Base-by-base conservation (phyloP, 2,113 vertebrate species). In the Neogale vison region DNA sequence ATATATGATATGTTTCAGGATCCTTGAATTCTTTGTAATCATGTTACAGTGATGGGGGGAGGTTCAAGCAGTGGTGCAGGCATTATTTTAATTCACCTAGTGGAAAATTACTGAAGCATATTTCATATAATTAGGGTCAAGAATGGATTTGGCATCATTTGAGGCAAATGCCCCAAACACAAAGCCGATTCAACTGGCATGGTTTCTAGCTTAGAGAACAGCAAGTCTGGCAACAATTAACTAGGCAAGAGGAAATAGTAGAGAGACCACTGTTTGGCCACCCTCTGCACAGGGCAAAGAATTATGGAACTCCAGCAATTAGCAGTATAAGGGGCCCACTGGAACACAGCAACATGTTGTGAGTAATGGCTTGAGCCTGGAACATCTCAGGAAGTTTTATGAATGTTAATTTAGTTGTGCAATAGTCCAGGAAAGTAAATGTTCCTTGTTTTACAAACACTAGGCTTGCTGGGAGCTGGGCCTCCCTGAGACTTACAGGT, bases 111-210 rank as follows among this genome's bases (percentile, higher is more conserved):
- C 90, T 97, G 98, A 98, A 97, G 94, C 96, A 96, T 97, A 97
- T 98, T 98, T 98, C 97, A 97, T 90, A 97, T 95, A 98, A 98
- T 98, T 97, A 98, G 97, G 98, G 97, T 98, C 97, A 98, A 97
- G 98, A 98, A 98, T 97, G 98, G 97, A 98, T 98, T 98, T 98
- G 98, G 98, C 97, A 97, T 96, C 91, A 81, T 81, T 97, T 77
- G 91, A 97, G 97, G 97, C 92, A 97, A 98, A 98, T 96, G 98
- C 91, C 97, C 97, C 96, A 95, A 98, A 98, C 97, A 93, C 95
- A 98, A 98, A 98, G 97, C 98, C 88, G 39, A 98, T 98, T 98
- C 96, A 95, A 96, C 97, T 98, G 98, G 98, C 98, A 83, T 89
- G 61, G 47, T 71, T 98, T 98, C 97, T 97, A 88, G 97, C 76